Conservation (phyloP, 1,140 invertebrate species). For the Ceratosolen fusciceps region DNA sequence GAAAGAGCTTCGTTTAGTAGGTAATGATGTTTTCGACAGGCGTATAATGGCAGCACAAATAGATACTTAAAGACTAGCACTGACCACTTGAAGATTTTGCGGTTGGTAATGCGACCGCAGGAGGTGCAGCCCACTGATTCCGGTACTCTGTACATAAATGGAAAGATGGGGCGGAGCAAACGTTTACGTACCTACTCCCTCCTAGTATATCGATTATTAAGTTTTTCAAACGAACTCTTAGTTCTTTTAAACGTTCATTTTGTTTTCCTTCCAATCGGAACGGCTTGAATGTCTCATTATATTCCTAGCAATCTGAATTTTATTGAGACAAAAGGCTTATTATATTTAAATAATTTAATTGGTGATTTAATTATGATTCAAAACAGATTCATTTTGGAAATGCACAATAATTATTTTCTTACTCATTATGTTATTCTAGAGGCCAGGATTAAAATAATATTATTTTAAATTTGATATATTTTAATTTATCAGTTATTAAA, state of each 20-base stretch:
- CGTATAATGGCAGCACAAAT: neutral
- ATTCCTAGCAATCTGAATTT: too few species aligned
- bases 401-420: too few species aligned
- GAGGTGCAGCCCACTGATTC: neutral
- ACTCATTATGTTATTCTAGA: too few species aligned
- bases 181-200: neutral
- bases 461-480: too few species aligned
- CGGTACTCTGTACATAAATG: neutral
- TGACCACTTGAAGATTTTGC: neutral
- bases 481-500: too few species aligned
- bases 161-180: neutral
- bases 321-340: too few species aligned
- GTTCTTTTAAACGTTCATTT: neutral
- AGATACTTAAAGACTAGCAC: slow-evolving; percentile 1
- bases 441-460: too few species aligned
- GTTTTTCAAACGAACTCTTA: neutral
- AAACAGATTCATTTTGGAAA: too few species aligned
- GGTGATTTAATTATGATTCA: too few species aligned
- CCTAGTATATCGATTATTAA: slow-evolving; percentile 29
- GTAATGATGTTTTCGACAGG: slow-evolving; percentile 14
- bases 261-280: neutral
- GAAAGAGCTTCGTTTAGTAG: neutral
- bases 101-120: neutral
- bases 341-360: too few species aligned
- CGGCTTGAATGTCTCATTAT: too few species aligned